Evolutionary conservation across 37 sponge, comb jelly and placozoan species (phyloP), one percentile per base, ranked within the genome.

Genomic region (Haliclona indistincta): DNA sequence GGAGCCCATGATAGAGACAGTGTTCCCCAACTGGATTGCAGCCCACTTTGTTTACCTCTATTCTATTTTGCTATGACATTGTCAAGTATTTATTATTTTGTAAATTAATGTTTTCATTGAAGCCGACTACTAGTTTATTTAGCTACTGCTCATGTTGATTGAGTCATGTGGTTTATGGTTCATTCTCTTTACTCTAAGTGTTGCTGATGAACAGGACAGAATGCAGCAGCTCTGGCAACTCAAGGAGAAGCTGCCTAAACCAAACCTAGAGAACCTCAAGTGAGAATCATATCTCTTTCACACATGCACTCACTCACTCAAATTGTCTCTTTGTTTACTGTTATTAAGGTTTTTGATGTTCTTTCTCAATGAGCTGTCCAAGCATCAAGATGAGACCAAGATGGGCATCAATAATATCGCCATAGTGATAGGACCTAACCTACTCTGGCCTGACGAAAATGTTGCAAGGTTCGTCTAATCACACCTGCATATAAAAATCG

Each of bases 401-500:
- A 95, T 95, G 96, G 69, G 62, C 33, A 56, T 55, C 0, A 45
- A 67, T 28, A 95, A 95, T 73, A 81, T 95, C 43, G 96, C 89
- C 42, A 86, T 95, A 17, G 96, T 95, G n/a, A 74, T 95, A 19
- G 96, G 89, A 2, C 96, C 96, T 37, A 95, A 95, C 78, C 79
- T 95, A 30, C 85, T 95, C 1, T 95, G 95, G 95, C 74, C 91
- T 2, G 54, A n/a, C n/a, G n/a, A 39, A 53, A 76, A n/a, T n/a
- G n/a, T n/a, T n/a, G n/a, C n/a, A n/a, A n/a, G n/a, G n/a, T n/a
- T n/a, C n/a, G n/a, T n/a, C n/a, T n/a, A n/a, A n/a, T n/a, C n/a
- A n/a, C n/a, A n/a, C n/a, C n/a, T n/a, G n/a, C n/a, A n/a, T n/a
- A n/a, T n/a, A n/a, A n/a, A n/a, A n/a, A n/a, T n/a, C n/a, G n/a